These are phyloP conservation scores for Adrianichthys oophorus DNA, from an alignment of 2,797 vertebrate species.

Conservation along the genomic window DNA sequence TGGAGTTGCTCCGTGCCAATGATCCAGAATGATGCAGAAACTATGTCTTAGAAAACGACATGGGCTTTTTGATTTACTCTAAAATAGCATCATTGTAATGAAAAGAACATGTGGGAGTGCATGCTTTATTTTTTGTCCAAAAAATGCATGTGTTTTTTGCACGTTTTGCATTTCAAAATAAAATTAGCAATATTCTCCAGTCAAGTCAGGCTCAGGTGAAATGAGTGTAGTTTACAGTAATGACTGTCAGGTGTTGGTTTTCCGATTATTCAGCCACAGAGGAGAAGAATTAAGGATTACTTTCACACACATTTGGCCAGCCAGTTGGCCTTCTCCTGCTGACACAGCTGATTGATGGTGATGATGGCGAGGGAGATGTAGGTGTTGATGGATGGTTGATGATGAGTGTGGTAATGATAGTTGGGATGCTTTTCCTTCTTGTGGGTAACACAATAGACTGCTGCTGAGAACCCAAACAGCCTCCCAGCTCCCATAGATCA, in stretches of 20 bases:
- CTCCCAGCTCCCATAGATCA: conserved; percentile 42
- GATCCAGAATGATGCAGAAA: too few relatives aligned
- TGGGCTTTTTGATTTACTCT: too few relatives aligned
- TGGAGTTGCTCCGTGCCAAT: too few relatives aligned
- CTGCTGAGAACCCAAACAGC: conserved; percentile 25
- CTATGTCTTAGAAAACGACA: too few relatives aligned
- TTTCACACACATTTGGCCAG: conserved; percentile 4
- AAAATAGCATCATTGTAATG: too few relatives aligned
- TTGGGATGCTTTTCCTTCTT: conserved; percentile 24
- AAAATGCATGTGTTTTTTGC: not conserved
- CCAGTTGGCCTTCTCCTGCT: conserved; percentile 13
- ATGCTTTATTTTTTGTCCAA: not conserved
- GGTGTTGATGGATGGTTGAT: conserved; percentile 45
- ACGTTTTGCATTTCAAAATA: not conserved
- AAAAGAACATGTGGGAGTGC: too few relatives aligned
- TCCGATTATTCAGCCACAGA: conserved; percentile 9
- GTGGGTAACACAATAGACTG: conserved; percentile 1
- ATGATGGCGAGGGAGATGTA: conserved; percentile 27
- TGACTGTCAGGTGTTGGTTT: conserved; percentile 1
- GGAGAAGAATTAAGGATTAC: not conserved
- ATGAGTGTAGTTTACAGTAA: not conserved
- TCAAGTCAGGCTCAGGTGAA: not conserved
- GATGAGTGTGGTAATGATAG: conserved; percentile 43
- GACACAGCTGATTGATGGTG: conserved; percentile 37
- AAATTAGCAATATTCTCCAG: not conserved